A percentile compares a stretch with the other conserved stretches of the same genome.
Conservation (phyloP, 2,888 invertebrate species). For the Hetaerina titia region DNA sequence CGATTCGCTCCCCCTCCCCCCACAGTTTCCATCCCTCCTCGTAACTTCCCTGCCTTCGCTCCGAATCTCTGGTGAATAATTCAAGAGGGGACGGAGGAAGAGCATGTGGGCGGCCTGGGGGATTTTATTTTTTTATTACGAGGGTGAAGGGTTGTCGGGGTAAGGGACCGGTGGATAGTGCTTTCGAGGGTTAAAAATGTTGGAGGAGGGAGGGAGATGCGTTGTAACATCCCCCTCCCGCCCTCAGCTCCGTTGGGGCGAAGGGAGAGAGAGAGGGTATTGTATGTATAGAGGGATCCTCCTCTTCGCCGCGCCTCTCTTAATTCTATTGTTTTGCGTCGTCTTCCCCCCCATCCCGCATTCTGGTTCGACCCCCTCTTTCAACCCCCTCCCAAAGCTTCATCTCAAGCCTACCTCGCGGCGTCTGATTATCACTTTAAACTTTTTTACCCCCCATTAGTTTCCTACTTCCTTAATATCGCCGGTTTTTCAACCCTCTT, state of each 20-base stretch:
- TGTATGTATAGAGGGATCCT: background rate
- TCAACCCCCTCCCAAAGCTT: background rate
- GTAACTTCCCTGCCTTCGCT: background rate
- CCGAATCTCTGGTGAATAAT: slow-evolving; percentile 15
- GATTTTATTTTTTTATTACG: slow-evolving; percentile 18
- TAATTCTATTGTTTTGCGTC: background rate
- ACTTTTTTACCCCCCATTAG: background rate
- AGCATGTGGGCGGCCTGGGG: background rate
- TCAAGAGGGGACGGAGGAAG: slow-evolving; percentile 5
- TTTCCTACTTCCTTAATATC: too few relatives aligned
- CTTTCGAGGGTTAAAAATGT: background rate
- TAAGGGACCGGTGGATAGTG: background rate
- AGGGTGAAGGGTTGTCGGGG: background rate
- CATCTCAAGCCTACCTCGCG: background rate
- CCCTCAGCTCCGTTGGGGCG: background rate
- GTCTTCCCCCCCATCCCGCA: background rate
- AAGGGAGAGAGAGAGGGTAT: background rate
- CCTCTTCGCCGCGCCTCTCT: background rate
- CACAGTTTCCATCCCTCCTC: background rate
- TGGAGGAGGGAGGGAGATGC: background rate
- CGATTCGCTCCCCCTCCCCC: background rate
- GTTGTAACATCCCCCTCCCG: background rate
- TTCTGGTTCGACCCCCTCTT: background rate
- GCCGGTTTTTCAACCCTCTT: too few relatives aligned
- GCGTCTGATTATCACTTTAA: slow-evolving; percentile 15